These are phyloP conservation scores for Triplophysa dalaica DNA, from an alignment of 2,113 vertebrate species.

Conservation along the genomic window DNA sequence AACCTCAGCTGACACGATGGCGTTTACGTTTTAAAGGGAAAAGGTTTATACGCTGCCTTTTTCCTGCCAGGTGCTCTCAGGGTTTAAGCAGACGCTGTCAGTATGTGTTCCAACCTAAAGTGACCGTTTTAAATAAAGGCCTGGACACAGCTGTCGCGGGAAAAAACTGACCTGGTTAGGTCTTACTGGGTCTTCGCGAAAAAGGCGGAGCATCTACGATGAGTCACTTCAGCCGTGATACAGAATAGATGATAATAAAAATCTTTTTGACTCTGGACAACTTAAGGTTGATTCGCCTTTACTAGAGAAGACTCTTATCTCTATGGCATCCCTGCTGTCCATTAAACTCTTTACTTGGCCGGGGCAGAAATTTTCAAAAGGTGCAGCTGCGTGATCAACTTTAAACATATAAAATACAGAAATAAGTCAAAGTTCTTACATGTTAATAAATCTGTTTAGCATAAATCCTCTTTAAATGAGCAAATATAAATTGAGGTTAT, in stretches of 20 bases:
- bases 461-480: constrained; percentile 11
- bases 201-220: constrained; percentile 27
- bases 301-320: background rate
- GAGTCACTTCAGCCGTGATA: background rate
- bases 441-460: no score
- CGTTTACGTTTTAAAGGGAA: constrained; percentile 61
- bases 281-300: constrained; percentile 9
- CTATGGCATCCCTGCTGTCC: no score
- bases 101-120: constrained; percentile 49
- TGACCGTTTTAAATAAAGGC: constrained; percentile 55
- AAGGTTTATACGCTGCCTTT: constrained; percentile 55
- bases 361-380: no score
- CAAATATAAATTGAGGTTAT: background rate
- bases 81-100: constrained; percentile 54
- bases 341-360: background rate
- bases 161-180: constrained; percentile 51
- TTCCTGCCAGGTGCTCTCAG: constrained; percentile 29
- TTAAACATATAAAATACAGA: no score
- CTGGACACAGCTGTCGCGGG: constrained; percentile 40
- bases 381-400: no score
- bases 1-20: constrained; percentile 53
- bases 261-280: constrained; percentile 23
- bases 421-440: no score
- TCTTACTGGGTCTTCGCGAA: constrained; percentile 19
- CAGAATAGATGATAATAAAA: background rate